A percentile compares a stretch with the other conserved stretches of the same genome.
Conservation (phyloP, 2,113 vertebrate genomes). For the Cyphomyrus plagiostoma region DNA sequence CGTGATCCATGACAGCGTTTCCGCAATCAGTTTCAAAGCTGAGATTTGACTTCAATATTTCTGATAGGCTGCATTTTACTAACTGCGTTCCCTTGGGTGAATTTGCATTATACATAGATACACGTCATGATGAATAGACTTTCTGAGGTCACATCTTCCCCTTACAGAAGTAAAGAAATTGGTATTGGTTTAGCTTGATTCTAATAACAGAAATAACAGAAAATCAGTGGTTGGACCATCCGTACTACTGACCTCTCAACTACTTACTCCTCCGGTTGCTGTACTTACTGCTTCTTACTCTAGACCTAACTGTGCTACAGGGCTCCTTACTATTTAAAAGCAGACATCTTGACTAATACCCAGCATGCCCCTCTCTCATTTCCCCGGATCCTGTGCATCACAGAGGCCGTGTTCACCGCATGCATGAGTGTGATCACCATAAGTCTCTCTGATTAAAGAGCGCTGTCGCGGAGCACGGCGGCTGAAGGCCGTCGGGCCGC, state of each 20-base stretch:
- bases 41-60: not conserved
- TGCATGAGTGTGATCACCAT: slow-evolving; percentile 9
- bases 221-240: not conserved
- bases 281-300: not conserved
- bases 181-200: not conserved
- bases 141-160: not conserved
- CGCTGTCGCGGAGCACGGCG: not conserved
- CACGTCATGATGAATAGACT: not conserved
- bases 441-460: slow-evolving; percentile 23
- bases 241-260: not conserved
- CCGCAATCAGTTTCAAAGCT: not conserved
- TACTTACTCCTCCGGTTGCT: not conserved
- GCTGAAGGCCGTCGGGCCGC: not conserved
- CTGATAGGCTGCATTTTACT: not conserved
- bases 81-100: not conserved
- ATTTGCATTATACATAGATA: not conserved
- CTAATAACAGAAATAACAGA: not conserved
- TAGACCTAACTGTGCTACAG: not conserved
- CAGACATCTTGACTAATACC: not conserved
- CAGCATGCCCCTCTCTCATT: not conserved
- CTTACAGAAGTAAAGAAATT: not conserved
- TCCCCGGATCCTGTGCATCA: slow-evolving; percentile 1
- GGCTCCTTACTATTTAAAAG: not conserved
- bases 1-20: not conserved
- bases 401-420: slow-evolving; percentile 2